Conservation (phyloP, 2,113 vertebrate genomes). For the Saguinus imperator region DNA sequence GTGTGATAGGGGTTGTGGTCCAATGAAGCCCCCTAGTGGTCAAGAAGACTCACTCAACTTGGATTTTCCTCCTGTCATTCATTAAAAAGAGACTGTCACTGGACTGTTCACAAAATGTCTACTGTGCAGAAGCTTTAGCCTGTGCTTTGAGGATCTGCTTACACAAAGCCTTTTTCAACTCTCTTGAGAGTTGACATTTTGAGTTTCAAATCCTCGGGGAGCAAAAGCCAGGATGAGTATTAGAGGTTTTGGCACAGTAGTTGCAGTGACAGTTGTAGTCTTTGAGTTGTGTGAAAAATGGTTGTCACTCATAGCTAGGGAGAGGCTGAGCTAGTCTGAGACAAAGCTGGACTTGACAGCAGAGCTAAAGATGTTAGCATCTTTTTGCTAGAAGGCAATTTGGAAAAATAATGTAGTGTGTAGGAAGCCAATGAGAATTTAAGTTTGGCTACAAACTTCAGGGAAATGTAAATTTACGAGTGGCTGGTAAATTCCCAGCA, state of each 20-base stretch:
- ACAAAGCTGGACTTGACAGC: neutral
- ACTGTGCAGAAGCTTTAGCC: neutral
- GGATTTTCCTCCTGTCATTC: neutral
- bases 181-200: neutral
- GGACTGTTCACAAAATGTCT: slow-evolving; percentile 48
- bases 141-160: neutral
- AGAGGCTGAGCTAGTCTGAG: neutral
- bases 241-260: neutral
- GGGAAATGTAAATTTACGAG: neutral
- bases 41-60: slow-evolving; percentile 17
- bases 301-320: slow-evolving; percentile 13
- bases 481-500: too few species aligned
- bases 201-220: neutral
- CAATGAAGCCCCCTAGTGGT: slow-evolving; percentile 82
- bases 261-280: neutral
- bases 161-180: neutral
- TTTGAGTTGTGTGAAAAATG: neutral
- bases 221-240: neutral
- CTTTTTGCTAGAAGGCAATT: neutral
- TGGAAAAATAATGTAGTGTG: neutral
- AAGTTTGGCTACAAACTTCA: neutral
- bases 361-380: neutral
- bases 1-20: neutral
- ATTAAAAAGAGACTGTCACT: slow-evolving; percentile 23
- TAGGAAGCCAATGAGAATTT: neutral